Evolutionary conservation across 2,113 vertebrate genomes (phyloP).

Genomic region (Anarrhichthys ocellatus): DNA sequence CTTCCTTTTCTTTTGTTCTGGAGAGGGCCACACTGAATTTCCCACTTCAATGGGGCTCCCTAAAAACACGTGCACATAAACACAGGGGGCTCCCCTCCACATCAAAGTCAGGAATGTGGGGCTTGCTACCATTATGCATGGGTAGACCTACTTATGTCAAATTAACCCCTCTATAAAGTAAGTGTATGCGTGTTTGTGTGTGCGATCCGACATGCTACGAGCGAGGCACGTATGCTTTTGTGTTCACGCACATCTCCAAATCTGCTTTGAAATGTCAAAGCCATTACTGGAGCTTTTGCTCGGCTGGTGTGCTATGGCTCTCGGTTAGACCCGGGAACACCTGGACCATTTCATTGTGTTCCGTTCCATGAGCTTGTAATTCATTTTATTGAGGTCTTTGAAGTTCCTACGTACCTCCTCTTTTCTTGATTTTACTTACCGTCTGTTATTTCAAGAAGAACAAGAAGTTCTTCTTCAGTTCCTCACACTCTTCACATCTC

Average conservation of each 20-base stretch:
- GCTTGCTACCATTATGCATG: conserved; percentile 53
- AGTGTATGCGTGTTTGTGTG: neutral
- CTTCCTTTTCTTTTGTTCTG: conserved; percentile 56
- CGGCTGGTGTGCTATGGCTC: conserved; percentile 24
- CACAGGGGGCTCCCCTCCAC: conserved; percentile 22
- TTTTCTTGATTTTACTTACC: neutral
- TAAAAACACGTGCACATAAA: conserved; percentile 37
- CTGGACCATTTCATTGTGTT: conserved; percentile 37
- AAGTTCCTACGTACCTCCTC: neutral
- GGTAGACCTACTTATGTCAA: conserved; percentile 59
- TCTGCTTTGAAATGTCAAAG: conserved; percentile 63
- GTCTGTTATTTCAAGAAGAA: neutral
- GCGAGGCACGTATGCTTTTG: conserved; percentile 36
- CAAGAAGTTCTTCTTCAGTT: neutral
- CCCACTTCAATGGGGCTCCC: conserved; percentile 29
- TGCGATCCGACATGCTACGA: conserved; percentile 41
- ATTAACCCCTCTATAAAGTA: conserved; percentile 32
- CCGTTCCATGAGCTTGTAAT: conserved; percentile 3
- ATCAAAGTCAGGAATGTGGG: conserved; percentile 74
- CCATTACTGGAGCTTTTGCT: conserved; percentile 13
- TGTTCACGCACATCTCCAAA: conserved; percentile 31
- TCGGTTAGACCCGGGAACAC: conserved; percentile 45
- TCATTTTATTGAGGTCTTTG: conserved; percentile 9
- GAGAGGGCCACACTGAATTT: conserved; percentile 26
- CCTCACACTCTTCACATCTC: neutral